Base-by-base conservation (phyloP, 2,113 vertebrate genomes). In the Damaliscus lunatus region DNA sequence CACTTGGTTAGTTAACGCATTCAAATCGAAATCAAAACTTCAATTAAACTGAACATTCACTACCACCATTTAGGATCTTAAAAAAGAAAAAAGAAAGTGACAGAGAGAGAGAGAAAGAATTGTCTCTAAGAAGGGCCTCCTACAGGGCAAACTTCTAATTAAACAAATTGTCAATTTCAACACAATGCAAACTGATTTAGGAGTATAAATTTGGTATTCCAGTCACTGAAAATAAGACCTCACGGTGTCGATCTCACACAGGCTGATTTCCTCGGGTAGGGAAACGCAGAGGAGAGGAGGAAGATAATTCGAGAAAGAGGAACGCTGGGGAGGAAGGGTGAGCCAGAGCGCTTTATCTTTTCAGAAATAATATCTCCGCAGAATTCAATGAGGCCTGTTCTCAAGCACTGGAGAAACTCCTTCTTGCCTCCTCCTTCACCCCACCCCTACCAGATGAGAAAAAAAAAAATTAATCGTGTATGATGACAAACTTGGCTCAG, bases 401-500 rank as follows among this genome's bases (percentile, higher is more conserved):
- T 98, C 14, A 29, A 98, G 98, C 93, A 62, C 78, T 10, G 40
- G 96, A 98, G 98, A 97, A 90, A 94, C 96, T 85, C 97, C 57
- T 53, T 59, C 97, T 97, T 96, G 97, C 91, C 0, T 97, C 97
- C 71, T 90, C 90, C 91, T 89, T 95, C 96, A 93, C 96, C 96
- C 97, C 83, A 4, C 95, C 98, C 98, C 84, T 81, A 46, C 94
- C 81, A 96, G 98, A 98, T 98, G 97, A 96, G 96, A 97, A 96
- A 98, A 97, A 67, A 98, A 96, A 98, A 98, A 97, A 98, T 97
- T 96, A 98, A 99, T 98, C 95, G 97, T 62, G 98, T 59, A 96
- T 60, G 97, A 98, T 99, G 99, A 99, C 98, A 99, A 99, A 99
- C 98, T 99, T 99, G 99, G 99, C 99, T 99, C 98, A 33, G 98